Percentiles rank a stretch among this genome's conserved stretches.
Conservation (phyloP, 2,113 vertebrate species). For the Hemichromis elongatus region DNA sequence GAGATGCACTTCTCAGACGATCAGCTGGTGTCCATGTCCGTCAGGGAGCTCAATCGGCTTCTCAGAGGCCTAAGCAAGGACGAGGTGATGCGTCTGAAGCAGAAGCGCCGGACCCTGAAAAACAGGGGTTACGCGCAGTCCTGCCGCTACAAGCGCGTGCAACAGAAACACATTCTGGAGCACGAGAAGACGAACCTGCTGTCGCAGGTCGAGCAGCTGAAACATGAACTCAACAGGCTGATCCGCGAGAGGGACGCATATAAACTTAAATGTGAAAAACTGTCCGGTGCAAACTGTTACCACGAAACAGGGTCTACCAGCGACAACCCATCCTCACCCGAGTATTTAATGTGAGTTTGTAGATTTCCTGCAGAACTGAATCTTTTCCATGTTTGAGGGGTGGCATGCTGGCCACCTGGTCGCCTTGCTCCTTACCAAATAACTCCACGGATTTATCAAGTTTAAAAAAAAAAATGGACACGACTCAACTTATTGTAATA, state of each 20-base stretch:
- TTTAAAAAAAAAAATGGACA: not conserved
- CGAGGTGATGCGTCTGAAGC: conserved; percentile 94
- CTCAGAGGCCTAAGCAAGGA: conserved; percentile 92
- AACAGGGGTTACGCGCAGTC: conserved; percentile 97
- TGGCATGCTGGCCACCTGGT: conserved; percentile 3
- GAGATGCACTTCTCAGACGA: conserved; percentile 91
- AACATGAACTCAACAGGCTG: conserved; percentile 91
- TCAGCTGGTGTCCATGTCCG: conserved; percentile 97
- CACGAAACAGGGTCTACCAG: conserved; percentile 89
- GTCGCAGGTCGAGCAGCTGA: conserved; percentile 92
- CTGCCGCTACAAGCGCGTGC: conserved; percentile 94
- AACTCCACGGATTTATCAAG: not conserved
- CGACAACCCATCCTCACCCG: conserved; percentile 91
- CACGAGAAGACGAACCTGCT: conserved; percentile 93
- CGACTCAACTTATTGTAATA: conserved; percentile 19
- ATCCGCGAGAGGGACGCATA: conserved; percentile 93
- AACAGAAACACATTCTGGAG: conserved; percentile 94
- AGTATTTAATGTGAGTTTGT: conserved; percentile 90
- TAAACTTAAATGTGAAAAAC: conserved; percentile 93
- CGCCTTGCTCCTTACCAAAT: not conserved
- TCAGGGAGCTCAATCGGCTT: conserved; percentile 93
- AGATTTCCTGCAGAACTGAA: not conserved
- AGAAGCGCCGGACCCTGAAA: conserved; percentile 96
- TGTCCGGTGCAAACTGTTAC: conserved; percentile 88
- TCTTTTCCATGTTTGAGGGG: not conserved